Evolutionary conservation across 2,113 vertebrate species (phyloP).

Genomic region (Cathartes aura): DNA sequence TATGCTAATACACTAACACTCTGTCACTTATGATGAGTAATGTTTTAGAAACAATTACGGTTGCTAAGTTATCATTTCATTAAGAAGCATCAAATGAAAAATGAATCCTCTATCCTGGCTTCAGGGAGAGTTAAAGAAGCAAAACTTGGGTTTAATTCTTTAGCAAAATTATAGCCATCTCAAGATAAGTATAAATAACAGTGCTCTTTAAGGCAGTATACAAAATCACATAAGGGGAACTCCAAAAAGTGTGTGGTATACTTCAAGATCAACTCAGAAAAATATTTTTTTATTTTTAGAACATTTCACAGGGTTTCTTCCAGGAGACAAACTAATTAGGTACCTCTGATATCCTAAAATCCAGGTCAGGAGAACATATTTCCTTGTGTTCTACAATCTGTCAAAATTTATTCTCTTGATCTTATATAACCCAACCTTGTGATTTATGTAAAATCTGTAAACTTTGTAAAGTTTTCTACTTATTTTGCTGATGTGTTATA

Average conservation of each 20-base stretch:
- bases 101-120: neutral
- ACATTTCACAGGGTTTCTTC: neutral
- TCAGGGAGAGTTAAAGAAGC: neutral
- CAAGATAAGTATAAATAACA: neutral
- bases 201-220: neutral
- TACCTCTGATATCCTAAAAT: neutral
- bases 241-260: neutral
- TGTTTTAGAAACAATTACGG: slow-evolving; percentile 24
- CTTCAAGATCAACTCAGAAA: neutral
- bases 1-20: neutral
- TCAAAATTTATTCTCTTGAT: neutral
- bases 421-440: neutral
- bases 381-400: fast-evolving
- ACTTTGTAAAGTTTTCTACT: neutral
- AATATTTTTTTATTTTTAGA: neutral
- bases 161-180: neutral
- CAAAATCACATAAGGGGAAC: neutral
- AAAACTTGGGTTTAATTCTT: neutral
- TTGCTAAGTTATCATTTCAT: slow-evolving; percentile 54
- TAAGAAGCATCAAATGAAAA: slow-evolving; percentile 29
- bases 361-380: neutral
- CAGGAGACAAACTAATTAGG: neutral
- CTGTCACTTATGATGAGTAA: neutral
- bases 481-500: neutral
- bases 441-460: neutral